These are phyloP conservation scores for Tenthredo distinguenda DNA, from an alignment of 2,888 invertebrate genomes.

Conservation along the genomic window DNA sequence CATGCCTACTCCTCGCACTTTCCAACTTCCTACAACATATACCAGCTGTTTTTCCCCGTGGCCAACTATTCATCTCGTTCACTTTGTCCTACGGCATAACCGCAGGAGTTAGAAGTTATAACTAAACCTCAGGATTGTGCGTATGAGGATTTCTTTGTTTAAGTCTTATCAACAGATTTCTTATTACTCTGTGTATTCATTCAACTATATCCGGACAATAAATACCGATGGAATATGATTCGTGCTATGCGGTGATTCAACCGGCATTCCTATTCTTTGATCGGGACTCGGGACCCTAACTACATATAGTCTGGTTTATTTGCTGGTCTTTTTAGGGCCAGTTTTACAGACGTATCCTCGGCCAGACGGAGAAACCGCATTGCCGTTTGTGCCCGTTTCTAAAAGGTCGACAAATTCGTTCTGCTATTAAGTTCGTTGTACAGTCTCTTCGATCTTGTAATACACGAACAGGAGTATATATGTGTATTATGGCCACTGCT, in stretches of 20 bases:
- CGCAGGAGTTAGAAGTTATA: no score
- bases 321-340: neutral
- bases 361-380: neutral
- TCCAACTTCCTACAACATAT: neutral
- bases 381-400: neutral
- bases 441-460: neutral
- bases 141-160: neutral
- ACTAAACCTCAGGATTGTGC: no score
- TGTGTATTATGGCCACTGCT: neutral
- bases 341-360: neutral
- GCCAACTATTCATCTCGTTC: neutral
- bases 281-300: neutral
- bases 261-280: neutral
- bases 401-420: constrained; percentile 1
- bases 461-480: neutral
- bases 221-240: neutral
- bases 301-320: neutral
- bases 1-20: no score
- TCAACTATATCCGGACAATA: neutral
- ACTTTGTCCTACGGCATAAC: neutral
- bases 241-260: neutral
- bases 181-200: neutral
- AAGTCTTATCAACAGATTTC: neutral
- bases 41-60: neutral
- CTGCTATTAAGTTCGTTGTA: neutral